Evolutionary conservation across 2,113 vertebrate genomes (phyloP).

Genomic region (Prunella fulvescens): DNA sequence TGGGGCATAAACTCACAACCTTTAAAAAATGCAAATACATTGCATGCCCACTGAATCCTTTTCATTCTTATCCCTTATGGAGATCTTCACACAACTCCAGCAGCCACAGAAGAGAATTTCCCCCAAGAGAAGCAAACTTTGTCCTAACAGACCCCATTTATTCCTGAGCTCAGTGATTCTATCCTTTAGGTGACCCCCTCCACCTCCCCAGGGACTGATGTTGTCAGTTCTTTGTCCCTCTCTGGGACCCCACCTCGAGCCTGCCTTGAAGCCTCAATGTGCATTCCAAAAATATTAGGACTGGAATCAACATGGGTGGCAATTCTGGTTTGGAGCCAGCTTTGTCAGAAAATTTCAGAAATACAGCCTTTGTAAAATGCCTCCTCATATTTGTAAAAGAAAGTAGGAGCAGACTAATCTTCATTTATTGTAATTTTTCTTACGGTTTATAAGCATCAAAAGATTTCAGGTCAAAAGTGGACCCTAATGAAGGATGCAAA

Average conservation of each 20-base stretch:
- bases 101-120: neutral
- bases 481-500: neutral
- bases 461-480: neutral
- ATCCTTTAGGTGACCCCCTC: neutral
- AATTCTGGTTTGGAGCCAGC: neutral
- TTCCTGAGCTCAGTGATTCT: neutral
- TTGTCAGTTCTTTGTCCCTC: neutral
- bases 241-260: neutral
- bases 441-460: neutral
- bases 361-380: neutral
- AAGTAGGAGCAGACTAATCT: neutral
- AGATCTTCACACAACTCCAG: neutral
- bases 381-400: neutral
- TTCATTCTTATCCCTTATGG: neutral
- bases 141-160: neutral
- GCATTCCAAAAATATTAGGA: neutral
- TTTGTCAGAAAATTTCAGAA: neutral
- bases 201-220: neutral
- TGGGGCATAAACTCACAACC: neutral
- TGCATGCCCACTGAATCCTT: neutral
- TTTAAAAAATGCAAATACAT: neutral
- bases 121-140: neutral
- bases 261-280: neutral
- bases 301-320: neutral
- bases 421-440: neutral